Conservation (phyloP, 1,140 invertebrate genomes). For the Melanaphis sacchari region DNA sequence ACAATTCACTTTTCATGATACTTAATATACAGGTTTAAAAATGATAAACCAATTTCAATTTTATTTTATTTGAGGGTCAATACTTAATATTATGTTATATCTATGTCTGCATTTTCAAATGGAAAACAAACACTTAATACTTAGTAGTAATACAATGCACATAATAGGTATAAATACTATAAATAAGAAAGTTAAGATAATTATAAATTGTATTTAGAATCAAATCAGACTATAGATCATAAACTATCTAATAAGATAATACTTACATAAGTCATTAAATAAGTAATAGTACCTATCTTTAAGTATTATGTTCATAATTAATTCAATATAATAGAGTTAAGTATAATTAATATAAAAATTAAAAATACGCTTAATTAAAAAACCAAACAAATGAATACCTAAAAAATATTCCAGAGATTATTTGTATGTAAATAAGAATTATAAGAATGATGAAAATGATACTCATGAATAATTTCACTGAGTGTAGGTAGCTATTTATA, state of each 20-base stretch:
- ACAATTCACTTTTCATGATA: background rate
- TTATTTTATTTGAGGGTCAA: background rate
- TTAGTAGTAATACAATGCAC: background rate
- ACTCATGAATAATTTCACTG: background rate
- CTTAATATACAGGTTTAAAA: background rate
- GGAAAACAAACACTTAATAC: background rate
- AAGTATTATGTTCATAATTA: background rate
- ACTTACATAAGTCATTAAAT: background rate
- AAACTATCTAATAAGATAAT: background rate
- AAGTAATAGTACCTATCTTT: background rate
- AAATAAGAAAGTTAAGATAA: background rate
- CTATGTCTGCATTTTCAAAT: background rate
- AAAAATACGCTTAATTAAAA: background rate
- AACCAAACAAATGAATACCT: background rate
- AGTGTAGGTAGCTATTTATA: background rate
- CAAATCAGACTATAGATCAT: background rate
- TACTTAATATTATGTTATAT: background rate
- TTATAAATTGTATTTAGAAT: background rate
- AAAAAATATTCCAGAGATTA: background rate
- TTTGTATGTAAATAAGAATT: background rate
- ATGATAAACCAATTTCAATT: background rate
- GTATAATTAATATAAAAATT: background rate
- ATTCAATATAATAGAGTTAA: background rate
- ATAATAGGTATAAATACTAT: background rate
- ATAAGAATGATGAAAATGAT: background rate